Evolutionary conservation across 2,888 invertebrate genomes (phyloP), one percentile per base, ranked within the genome.

Genomic region (Sminthurides aquaticus): DNA sequence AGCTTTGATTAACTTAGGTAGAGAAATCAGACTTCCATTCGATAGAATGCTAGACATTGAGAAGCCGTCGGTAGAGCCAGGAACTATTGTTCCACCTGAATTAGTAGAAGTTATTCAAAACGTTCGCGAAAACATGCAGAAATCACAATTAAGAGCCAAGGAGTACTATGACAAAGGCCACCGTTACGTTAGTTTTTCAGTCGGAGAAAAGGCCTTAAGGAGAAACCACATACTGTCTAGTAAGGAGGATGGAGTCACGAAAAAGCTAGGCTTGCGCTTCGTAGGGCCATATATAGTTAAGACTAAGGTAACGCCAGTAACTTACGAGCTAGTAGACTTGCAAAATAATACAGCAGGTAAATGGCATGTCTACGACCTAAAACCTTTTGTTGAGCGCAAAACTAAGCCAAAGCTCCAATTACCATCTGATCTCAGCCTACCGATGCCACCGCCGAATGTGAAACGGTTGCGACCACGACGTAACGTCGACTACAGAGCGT

Each of bases 1-100:
- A 34, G 67, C 68, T 15, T 49, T 65, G 11, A 3, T 68, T 18
- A 65, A 65, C 52, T 34, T 68, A 5, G 68, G 63, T 1, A 27
- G 65, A 56, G 63, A 65, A 55, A 59, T 68, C 5, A 18, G 34
- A 27, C 24, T 63, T 15, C 68, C 65, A 2, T 62, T 68, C 48
- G 65, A 68, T 43, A 22, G 65, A 28, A 20, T 26, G 11, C 20
- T 67, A 48, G 29, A 61, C 20, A 28, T 25, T 18, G 1, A 48
- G n/a, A 43, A 56, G 49, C 15, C 1, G 25, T 22, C 27, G 11
- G 29, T 43, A 43, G 20, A 1, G 5, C n/a, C 43, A 52, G 8
- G 22, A 3, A 15, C 5, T 11, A 15, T 34, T 15, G 5, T 5
- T 34, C 49, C 57, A n/a, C 24, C 11, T 20, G 20, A 60, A 27